A percentile compares a stretch with the other conserved stretches of the same genome.
Conservation (phyloP, 2,888 invertebrate genomes). For the Polyploca ridens region DNA sequence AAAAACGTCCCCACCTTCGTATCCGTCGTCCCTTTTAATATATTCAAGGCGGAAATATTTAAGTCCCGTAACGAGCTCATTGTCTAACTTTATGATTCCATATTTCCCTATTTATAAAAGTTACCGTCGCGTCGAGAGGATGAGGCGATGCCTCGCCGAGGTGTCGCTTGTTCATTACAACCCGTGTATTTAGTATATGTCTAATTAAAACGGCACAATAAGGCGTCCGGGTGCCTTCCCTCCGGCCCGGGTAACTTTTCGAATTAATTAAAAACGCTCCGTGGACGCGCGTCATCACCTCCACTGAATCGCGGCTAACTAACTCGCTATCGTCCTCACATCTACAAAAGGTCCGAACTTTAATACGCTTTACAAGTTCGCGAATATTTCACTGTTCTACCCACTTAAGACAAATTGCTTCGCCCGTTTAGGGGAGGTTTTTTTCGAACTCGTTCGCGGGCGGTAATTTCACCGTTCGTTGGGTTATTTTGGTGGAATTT, state of each 20-base stretch:
- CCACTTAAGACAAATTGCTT: constrained; percentile 78
- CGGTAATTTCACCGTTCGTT: constrained; percentile 70
- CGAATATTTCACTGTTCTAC: constrained; percentile 76
- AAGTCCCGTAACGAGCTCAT: constrained; percentile 61
- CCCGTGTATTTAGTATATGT: constrained; percentile 53
- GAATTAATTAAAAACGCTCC: constrained; percentile 70
- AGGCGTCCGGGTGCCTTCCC: constrained; percentile 33
- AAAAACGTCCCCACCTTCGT: constrained; percentile 5
- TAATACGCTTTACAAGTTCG: constrained; percentile 73
- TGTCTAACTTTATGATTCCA: constrained; percentile 66
- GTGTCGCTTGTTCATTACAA: constrained; percentile 61
- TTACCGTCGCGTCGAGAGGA: constrained; percentile 36
- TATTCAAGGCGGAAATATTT: constrained; percentile 61
- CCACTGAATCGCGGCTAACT: constrained; percentile 45
- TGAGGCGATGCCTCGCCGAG: constrained; percentile 37
- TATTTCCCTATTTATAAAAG: constrained; percentile 69
- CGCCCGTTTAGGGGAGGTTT: constrained; percentile 58
- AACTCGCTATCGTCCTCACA: constrained; percentile 52
- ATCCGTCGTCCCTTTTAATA: constrained; percentile 50
- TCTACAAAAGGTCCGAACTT: constrained; percentile 62
- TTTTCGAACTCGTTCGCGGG: constrained; percentile 36
- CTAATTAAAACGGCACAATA: constrained; percentile 54
- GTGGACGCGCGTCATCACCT: constrained; percentile 53
- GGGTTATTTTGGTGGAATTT: constrained; percentile 30
- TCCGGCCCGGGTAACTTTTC: constrained; percentile 53